phyloP scores from a whole-genome alignment of 1,140 invertebrate genomes.

The Orussus abietinus region DNA sequence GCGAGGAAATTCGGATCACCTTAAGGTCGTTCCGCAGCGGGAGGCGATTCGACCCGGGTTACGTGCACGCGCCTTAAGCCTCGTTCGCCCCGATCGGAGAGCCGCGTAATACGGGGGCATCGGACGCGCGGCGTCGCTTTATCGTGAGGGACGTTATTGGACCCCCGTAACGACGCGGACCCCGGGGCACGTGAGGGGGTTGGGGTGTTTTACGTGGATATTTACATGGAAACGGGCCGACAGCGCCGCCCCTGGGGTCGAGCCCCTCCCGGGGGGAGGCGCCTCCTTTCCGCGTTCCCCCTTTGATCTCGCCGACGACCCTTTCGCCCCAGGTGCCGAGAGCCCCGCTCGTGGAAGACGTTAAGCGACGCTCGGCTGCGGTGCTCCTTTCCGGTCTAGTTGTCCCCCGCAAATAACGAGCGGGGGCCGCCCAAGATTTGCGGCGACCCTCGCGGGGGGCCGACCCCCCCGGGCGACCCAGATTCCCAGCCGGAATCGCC shows the following conservation, averaged over 20 bases:
- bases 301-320: too few species aligned
- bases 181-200: too few species aligned
- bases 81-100: background rate
- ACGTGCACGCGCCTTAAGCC: too few species aligned
- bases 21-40: too few species aligned
- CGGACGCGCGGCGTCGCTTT: constrained; percentile 27
- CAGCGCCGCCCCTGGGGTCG: constrained; percentile 6
- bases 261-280: background rate
- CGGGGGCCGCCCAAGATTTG: background rate
- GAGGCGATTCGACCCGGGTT: too few species aligned
- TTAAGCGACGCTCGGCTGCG: too few species aligned
- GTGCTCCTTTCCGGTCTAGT: constrained; percentile 10
- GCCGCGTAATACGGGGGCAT: constrained; percentile 19
- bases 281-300: background rate
- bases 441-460: too few species aligned
- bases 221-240: constrained; percentile 26
- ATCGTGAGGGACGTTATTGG: constrained; percentile 38
- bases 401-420: constrained; percentile 5
- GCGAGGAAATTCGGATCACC: too few species aligned
- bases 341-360: too few species aligned
- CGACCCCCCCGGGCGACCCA: too few species aligned
- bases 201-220: constrained; percentile 21
- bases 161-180: constrained; percentile 29
- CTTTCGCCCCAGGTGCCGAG: too few species aligned
- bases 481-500: too few species aligned